Evolutionary conservation across 1,140 invertebrate species (phyloP), one percentile per base, ranked within the genome.

Genomic region (Drosophila arawakana): DNA sequence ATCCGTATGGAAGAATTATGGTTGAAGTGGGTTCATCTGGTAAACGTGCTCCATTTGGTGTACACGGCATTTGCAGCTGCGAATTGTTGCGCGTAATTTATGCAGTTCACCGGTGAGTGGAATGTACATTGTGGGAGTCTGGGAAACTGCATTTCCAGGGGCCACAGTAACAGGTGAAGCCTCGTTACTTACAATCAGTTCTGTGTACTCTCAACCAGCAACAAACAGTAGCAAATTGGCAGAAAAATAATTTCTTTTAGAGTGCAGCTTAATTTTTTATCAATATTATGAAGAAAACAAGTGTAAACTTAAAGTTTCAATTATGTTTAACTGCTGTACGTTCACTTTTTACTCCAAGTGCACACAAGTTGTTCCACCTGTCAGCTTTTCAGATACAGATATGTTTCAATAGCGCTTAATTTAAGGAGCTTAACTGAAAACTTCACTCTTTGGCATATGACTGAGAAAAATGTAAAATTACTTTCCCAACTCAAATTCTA

Each of bases 11-110:
- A 10, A 35, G 55, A 37, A 11, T 39, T 15, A 4, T 21, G 7
- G 18, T 46, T 7, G 9, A 37, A 50, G 62, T 35, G 50, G 47
- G 52, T n/a, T 15, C 49, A 30, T 30, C 25, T 30, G 35, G 57
- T 71, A 88, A 69, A 89, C 83, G 84, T 88, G 83, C 84, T 72
- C 47, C 67, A 89, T 76, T 80, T 88, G 67, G 66, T 73, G 73
- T 88, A 34, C 69, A 43, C 46, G 70, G 82, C 76, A 86, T 86
- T 86, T 88, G 76, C 73, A 75, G 67, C 54, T 74, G 46, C 66
- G 54, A 67, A 82, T 79, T 71, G 52, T 77, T 85, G 61, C 47
- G 43, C 59, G 25, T 71, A 81, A 81, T 85, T 85, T 85, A 61
- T 63, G 73, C 60, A 37, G 39, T 50, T 52, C 30, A 65, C 35